phyloP scores from a whole-genome alignment of 2,888 invertebrate species.

The Tetropium fuscum region DNA sequence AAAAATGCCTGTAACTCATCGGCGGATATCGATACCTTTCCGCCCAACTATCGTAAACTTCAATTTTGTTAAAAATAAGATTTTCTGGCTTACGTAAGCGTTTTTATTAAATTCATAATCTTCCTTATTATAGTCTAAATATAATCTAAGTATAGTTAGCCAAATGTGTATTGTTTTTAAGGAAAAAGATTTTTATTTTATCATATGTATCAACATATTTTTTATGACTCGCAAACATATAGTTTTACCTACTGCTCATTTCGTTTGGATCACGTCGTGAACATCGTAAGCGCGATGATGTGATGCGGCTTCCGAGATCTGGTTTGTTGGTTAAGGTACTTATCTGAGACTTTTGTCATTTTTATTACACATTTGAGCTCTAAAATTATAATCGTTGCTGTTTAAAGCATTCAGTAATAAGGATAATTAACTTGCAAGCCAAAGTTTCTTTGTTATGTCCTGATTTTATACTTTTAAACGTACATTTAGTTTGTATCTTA shows the following conservation, averaged over 20 bases:
- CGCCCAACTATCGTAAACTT: not conserved
- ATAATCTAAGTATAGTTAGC: not conserved
- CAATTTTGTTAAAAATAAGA: not conserved
- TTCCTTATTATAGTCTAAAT: too few relatives aligned
- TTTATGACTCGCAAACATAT: not conserved
- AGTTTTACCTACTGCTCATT: not conserved
- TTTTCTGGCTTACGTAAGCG: not conserved
- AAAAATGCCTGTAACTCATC: too few relatives aligned
- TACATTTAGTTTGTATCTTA: not conserved
- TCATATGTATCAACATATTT: not conserved
- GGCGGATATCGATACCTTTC: not conserved
- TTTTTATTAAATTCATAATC: not conserved
- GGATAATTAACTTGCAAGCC: not conserved
- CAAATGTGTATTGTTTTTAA: not conserved
- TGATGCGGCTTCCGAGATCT: not conserved
- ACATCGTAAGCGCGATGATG: not conserved
- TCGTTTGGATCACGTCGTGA: not conserved
- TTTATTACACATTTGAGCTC: not conserved
- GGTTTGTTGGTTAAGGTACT: not conserved
- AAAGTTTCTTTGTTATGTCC: not conserved
- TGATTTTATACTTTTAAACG: not conserved
- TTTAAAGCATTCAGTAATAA: not conserved
- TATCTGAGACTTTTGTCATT: not conserved
- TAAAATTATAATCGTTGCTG: not conserved
- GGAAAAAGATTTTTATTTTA: not conserved